Evolutionary conservation across 2,797 vertebrate species (phyloP), one percentile per base, ranked within the genome.

Genomic region (Bovichtus diacanthus): DNA sequence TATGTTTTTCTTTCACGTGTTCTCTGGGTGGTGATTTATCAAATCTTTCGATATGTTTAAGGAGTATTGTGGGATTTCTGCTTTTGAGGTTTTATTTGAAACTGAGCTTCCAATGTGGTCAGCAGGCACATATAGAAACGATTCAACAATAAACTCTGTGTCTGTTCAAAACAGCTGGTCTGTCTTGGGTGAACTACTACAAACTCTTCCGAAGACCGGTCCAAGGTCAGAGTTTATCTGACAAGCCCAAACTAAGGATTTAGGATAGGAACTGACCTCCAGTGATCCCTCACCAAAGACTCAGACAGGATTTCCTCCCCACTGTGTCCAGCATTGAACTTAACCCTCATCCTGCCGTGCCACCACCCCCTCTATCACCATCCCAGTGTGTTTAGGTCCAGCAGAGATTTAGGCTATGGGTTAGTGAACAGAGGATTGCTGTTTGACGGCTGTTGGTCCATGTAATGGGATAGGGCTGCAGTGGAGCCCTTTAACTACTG

Each of bases 241-340:
- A 88, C 87, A 89, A 83, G 66, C 68, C 54, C 63, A 69, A 82
- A 68, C 39, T 73, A 4, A 87, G 76, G 88, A 92, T 90, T 92
- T 90, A 90, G 80, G 80, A 87, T 74, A 81, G 83, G 81, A 83
- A 78, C 74, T 65, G 69, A 87, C 84, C 83, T 50, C 50, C 56
- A 21, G 62, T 74, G 76, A 88, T 80, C 88, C 63, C 65, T 78
- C 75, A 73, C 65, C 84, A 60, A 34, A 79, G 59, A 82, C 82
- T 88, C 72, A 81, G 87, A 84, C 84, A 88, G 88, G 88, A 93
- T 88, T 88, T 93, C 92, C 91, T 92, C 76, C 83, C 82, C 12
- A 19, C 86, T 72, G 85, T 53, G 86, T 88, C 85, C 77, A 85
- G 80, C 82, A 85, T 83, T 92, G 90, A 91, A 90, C 91, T 91